phyloP scores from a whole-genome alignment of 2,797 vertebrate genomes.

The Falco peregrinus region DNA sequence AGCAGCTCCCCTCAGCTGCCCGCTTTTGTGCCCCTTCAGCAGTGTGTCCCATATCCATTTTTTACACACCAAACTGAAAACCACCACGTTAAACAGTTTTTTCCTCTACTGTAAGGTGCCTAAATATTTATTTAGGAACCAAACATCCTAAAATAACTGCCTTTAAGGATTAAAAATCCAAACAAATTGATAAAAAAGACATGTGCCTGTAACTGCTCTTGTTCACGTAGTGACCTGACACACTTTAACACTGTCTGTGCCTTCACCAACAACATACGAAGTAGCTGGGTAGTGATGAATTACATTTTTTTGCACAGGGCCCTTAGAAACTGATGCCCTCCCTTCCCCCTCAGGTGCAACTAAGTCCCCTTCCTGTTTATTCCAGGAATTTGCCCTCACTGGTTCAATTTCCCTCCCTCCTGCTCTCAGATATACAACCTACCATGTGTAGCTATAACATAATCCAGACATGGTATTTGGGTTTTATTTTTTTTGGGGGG shows the following conservation, averaged over 20 bases:
- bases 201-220: not conserved
- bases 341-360: not conserved
- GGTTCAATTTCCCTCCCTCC: not conserved
- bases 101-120: not conserved
- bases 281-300: not conserved
- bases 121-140: not conserved
- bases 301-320: not conserved
- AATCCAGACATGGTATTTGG: not conserved
- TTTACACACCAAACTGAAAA: not conserved
- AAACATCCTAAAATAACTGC: not conserved
- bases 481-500: not conserved
- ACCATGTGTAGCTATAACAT: not conserved
- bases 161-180: not conserved
- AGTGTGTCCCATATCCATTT: rapidly evolving
- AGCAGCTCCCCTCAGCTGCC: not conserved
- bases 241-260: not conserved
- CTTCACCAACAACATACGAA: not conserved
- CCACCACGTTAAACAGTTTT: not conserved
- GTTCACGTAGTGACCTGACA: rapidly evolving
- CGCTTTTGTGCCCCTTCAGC: not conserved
- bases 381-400: not conserved
- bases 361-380: not conserved
- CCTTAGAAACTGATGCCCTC: not conserved
- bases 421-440: not conserved
- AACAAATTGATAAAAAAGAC: not conserved